Evolutionary conservation across 2,797 vertebrate genomes (phyloP).

Genomic region (Coranthus polyacanthus): DNA sequence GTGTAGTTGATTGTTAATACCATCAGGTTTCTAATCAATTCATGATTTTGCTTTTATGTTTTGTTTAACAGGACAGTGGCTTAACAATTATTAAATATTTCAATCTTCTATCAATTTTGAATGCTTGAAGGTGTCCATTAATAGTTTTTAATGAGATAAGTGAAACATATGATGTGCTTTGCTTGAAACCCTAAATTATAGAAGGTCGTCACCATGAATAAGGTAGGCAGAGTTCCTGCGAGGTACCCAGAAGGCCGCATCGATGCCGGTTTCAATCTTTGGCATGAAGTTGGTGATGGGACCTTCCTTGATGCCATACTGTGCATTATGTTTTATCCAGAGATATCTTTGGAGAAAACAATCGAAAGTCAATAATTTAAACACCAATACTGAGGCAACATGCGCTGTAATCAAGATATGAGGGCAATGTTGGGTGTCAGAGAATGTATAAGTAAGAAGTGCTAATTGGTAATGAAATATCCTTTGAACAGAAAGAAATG

Average conservation of each 20-base stretch:
- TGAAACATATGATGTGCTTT: neutral
- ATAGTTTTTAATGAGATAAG: neutral
- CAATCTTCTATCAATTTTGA: no score
- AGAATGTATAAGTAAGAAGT: no score
- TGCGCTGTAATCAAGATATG: no score
- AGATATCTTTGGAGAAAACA: slow-evolving; percentile 74
- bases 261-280: slow-evolving; percentile 80
- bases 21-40: neutral
- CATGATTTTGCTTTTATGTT: neutral
- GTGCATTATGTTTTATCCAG: slow-evolving; percentile 84
- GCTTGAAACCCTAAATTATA: neutral
- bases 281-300: slow-evolving; percentile 85
- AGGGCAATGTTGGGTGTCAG: no score
- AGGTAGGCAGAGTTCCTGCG: slow-evolving; percentile 81
- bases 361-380: no score
- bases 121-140: neutral
- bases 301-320: slow-evolving; percentile 80
- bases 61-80: no score
- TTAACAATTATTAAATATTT: no score
- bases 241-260: slow-evolving; percentile 84
- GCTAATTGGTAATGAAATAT: no score
- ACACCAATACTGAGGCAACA: no score
- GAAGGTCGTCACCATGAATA: slow-evolving; percentile 78
- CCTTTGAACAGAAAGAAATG: neutral
- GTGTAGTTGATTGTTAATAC: no score